A percentile compares a stretch with the other conserved stretches of the same genome.
Conservation (phyloP, 2,113 vertebrate species). For the Lampris incognitus region DNA sequence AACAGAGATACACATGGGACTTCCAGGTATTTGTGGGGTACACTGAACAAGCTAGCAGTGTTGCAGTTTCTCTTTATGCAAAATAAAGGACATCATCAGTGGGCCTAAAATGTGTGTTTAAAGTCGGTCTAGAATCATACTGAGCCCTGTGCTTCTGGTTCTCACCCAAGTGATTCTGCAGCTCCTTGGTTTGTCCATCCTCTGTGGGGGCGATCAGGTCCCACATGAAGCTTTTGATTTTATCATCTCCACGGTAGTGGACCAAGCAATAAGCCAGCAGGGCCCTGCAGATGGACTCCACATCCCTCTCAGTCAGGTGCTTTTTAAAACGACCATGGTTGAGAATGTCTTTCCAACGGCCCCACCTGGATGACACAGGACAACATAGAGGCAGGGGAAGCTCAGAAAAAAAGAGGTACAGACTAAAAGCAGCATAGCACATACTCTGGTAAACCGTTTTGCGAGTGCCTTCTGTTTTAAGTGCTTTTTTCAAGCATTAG, state of each 20-base stretch:
- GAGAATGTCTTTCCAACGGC: conserved; percentile 97
- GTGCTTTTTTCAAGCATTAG: background rate
- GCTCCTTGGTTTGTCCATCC: conserved; percentile 92
- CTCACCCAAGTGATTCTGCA: conserved; percentile 94
- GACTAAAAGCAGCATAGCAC: background rate
- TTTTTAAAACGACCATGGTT: conserved; percentile 97
- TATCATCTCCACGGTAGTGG: conserved; percentile 98
- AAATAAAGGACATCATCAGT: background rate
- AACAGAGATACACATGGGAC: no score
- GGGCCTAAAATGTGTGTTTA: no score
- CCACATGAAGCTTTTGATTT: conserved; percentile 99
- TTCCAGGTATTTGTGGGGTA: no score
- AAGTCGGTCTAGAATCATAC: background rate
- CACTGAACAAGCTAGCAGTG: no score
- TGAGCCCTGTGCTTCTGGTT: background rate
- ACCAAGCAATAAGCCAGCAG: conserved; percentile 94
- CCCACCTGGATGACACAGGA: conserved; percentile 86
- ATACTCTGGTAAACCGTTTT: no score
- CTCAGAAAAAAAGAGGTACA: background rate
- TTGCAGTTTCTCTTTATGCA: no score
- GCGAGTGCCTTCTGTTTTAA: background rate
- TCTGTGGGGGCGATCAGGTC: conserved; percentile 97
- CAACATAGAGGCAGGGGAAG: background rate
- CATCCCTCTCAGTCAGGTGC: conserved; percentile 93
- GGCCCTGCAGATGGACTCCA: conserved; percentile 95